Percentiles rank a stretch among this genome's conserved stretches.
Conservation (phyloP, 2,113 vertebrate species). For the Sorex araneus region DNA sequence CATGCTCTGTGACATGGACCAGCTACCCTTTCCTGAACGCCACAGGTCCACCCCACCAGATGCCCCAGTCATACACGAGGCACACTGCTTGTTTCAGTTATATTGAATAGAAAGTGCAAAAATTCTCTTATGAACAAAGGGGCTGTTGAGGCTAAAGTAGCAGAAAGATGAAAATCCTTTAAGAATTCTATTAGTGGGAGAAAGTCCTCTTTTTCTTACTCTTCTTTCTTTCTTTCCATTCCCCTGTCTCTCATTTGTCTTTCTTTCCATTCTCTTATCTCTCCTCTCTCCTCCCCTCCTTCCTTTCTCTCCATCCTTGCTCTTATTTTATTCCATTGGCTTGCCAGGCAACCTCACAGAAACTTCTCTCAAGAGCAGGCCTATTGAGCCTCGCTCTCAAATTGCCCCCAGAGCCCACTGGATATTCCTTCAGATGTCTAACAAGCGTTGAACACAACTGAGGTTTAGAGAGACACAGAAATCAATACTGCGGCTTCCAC, state of each 20-base stretch:
- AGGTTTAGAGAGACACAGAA: slow-evolving; percentile 93
- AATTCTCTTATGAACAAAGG: slow-evolving; percentile 49
- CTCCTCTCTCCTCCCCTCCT: not conserved
- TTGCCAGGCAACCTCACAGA: slow-evolving; percentile 68
- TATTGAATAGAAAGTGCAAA: slow-evolving; percentile 26
- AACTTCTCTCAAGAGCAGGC: slow-evolving; percentile 80
- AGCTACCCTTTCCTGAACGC: not conserved
- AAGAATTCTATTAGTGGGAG: slow-evolving; percentile 47
- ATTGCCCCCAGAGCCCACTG: slow-evolving; percentile 88
- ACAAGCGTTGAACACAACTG: slow-evolving; percentile 90
- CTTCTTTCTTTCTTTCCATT: not conserved
- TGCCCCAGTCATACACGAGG: rapidly evolving
- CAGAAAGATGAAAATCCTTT: not conserved
- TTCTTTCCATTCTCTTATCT: not conserved
- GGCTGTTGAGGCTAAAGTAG: not conserved
- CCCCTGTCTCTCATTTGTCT: too few relatives aligned
- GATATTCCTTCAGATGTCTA: slow-evolving; percentile 91
- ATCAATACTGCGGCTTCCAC: slow-evolving; percentile 92
- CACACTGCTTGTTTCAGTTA: not conserved
- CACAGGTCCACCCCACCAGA: rapidly evolving
- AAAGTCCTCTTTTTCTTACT: not conserved
- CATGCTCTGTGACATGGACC: rapidly evolving
- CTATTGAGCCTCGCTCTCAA: slow-evolving; percentile 83
- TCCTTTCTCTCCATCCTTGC: not conserved
- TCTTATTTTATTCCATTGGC: slow-evolving; percentile 66